Percentiles rank a stretch among this genome's conserved stretches.
Conservation (phyloP, 1,140 invertebrate genomes). For the Cyphomyrmex costatus region DNA sequence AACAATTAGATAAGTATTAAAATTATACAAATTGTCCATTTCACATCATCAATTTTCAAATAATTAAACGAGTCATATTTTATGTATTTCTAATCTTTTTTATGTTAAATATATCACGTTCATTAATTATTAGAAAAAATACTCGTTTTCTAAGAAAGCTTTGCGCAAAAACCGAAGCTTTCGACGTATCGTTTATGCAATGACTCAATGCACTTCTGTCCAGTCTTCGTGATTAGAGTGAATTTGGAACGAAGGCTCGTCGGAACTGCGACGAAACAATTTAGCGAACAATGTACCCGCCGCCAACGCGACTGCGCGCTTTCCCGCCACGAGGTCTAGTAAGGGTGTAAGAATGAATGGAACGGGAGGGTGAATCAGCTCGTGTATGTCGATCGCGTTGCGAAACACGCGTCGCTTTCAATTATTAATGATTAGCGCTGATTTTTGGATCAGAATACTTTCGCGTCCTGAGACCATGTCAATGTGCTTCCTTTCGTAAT, state of each 20-base stretch:
- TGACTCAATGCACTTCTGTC: background rate
- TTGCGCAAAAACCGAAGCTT: background rate
- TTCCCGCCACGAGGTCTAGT: slow-evolving; percentile 57
- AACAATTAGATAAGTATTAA: background rate
- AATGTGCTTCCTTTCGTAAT: background rate
- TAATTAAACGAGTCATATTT: background rate
- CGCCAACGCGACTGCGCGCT: slow-evolving; percentile 44
- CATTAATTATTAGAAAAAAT: background rate
- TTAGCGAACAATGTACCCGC: slow-evolving; percentile 17
- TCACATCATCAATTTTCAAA: background rate
- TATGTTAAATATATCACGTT: background rate
- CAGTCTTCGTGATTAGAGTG: slow-evolving; percentile 26
- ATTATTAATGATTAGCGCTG: background rate
- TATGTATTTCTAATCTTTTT: background rate
- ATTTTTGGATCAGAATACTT: background rate
- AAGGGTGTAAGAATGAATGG: slow-evolving; percentile 55
- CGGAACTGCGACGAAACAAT: slow-evolving; percentile 51
- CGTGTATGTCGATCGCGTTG: slow-evolving; percentile 38
- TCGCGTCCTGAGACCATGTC: background rate
- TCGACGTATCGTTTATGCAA: background rate
- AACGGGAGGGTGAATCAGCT: slow-evolving; percentile 47
- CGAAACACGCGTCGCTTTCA: slow-evolving; percentile 44
- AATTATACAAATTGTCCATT: background rate
- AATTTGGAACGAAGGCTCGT: slow-evolving; percentile 39
- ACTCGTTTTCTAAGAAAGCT: background rate